These are phyloP conservation scores for Macrotrachela quadricornifera DNA, from an alignment of 1,140 invertebrate species.

Conservation along the genomic window DNA sequence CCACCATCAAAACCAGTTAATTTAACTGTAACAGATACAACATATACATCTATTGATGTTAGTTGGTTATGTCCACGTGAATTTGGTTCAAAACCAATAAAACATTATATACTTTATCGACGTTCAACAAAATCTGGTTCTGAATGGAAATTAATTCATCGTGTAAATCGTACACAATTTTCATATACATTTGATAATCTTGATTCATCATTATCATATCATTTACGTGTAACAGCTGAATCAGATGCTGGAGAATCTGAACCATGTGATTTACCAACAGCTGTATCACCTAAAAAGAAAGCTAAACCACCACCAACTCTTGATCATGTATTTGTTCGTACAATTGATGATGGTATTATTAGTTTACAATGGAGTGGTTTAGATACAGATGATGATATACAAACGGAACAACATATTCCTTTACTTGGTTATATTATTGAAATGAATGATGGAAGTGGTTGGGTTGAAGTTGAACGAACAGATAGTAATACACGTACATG, in stretches of 20 bases:
- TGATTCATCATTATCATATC: constrained; percentile 60
- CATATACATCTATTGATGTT: background rate
- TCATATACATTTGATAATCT: background rate
- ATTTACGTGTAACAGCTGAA: constrained; percentile 74
- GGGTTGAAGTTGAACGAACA: constrained; percentile 72
- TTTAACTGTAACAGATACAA: background rate
- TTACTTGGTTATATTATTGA: constrained; percentile 57
- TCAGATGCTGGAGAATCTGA: constrained; percentile 60
- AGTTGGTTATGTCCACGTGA: background rate
- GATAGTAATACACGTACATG: constrained; percentile 62
- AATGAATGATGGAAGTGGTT: constrained; percentile 56
- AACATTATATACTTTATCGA: background rate
- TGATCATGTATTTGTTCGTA: too few species aligned
- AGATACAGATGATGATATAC: too few species aligned
- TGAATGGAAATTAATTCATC: too few species aligned
- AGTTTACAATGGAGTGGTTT: too few species aligned
- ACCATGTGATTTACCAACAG: too few species aligned
- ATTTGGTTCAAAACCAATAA: constrained; percentile 2
- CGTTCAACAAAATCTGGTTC: too few species aligned
- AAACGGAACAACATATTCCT: too few species aligned
- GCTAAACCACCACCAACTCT: too few species aligned
- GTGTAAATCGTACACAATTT: background rate
- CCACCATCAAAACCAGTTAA: constrained; percentile 3
- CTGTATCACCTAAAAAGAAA: too few species aligned
- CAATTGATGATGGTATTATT: too few species aligned